Percentiles rank a stretch among this genome's conserved stretches.
These are phyloP conservation scores for Aurelia sp. DNA, from an alignment of 30 jellyfish, hydroid and myxozoan genomes.

Conservation along the genomic window DNA sequence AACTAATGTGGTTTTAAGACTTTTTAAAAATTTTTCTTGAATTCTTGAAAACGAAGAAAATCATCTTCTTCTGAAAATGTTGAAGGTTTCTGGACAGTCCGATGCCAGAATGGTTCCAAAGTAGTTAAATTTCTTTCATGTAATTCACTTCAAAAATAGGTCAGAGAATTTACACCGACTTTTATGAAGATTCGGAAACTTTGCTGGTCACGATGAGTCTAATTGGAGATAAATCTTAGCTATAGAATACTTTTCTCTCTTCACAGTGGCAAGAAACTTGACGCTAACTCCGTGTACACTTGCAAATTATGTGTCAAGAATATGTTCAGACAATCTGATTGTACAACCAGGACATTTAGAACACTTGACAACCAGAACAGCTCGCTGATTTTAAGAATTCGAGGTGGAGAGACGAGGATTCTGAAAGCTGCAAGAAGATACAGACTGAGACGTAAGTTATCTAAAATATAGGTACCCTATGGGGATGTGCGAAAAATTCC, in stretches of 20 bases:
- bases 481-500: too few relatives aligned
- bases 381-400: slow-evolving; percentile 49
- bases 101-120: too few relatives aligned
- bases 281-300: not conserved
- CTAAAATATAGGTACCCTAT: not conserved
- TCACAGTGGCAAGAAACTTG: slow-evolving; percentile 43
- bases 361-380: slow-evolving; percentile 17
- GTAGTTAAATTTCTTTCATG: too few relatives aligned
- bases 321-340: slow-evolving; percentile 8
- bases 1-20: too few relatives aligned
- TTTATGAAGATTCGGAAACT: too few relatives aligned
- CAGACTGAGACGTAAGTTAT: slow-evolving; percentile 26
- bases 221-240: too few relatives aligned
- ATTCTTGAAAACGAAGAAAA: too few relatives aligned
- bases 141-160: too few relatives aligned
- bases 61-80: too few relatives aligned
- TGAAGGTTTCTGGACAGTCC: not conserved
- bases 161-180: too few relatives aligned
- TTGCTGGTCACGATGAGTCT: too few relatives aligned
- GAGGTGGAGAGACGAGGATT: slow-evolving; percentile 49
- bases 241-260: not conserved
- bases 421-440: slow-evolving; percentile 46
- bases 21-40: too few relatives aligned
- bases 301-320: slow-evolving; percentile 34
- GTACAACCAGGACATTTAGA: not conserved